Conservation (phyloP, 1,140 invertebrate genomes). For the Periplaneta americana region DNA sequence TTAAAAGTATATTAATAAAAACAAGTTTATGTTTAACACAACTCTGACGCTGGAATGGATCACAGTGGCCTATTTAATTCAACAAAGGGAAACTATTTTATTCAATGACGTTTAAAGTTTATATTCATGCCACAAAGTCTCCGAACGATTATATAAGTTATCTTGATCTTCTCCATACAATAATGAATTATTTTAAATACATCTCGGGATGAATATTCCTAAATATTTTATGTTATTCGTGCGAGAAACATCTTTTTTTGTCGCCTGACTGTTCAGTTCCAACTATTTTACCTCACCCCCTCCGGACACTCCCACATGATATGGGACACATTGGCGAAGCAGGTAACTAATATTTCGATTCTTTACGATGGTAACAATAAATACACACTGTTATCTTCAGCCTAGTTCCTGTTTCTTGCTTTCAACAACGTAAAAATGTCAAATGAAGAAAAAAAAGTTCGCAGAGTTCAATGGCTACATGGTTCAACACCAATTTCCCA, state of each 20-base stretch:
- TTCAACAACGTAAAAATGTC: not conserved
- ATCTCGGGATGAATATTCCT: not conserved
- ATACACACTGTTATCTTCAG: not conserved
- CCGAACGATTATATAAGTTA: not conserved
- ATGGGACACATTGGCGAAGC: not conserved
- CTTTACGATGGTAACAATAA: not conserved
- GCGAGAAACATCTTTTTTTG: not conserved
- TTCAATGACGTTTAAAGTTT: not conserved
- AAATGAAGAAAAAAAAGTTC: not conserved
- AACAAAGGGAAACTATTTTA: not conserved
- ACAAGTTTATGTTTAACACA: not conserved
- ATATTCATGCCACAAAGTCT: not conserved
- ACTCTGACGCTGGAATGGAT: not conserved
- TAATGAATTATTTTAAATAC: not conserved
- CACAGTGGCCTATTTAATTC: not conserved
- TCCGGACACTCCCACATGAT: not conserved
- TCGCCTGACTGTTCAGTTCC: not conserved
- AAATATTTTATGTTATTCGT: not conserved
- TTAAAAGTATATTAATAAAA: not conserved
- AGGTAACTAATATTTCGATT: not conserved
- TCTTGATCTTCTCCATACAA: not conserved
- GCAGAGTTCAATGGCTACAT: conserved; percentile 15
- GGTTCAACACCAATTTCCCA: not conserved
- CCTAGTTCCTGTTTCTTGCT: not conserved
- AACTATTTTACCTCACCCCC: conserved; percentile 3